Conservation (phyloP, 1,140 invertebrate species). For the Oryctes rhinoceros region DNA sequence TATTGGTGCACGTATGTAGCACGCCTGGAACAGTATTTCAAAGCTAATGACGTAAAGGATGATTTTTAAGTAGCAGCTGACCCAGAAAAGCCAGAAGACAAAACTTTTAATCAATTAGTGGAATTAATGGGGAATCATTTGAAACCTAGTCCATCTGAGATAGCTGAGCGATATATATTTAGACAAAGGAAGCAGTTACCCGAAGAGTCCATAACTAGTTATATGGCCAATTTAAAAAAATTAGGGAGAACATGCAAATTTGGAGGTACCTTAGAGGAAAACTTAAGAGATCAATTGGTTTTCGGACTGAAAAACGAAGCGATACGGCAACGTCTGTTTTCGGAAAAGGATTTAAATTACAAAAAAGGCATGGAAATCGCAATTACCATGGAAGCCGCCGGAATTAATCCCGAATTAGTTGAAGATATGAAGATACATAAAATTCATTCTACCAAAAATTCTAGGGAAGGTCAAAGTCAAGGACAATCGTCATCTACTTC, state of each 20-base stretch:
- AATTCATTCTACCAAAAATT: no score
- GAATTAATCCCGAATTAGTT: no score
- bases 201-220: background rate
- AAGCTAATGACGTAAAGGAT: constrained; percentile 49
- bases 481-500: no score
- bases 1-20: constrained; percentile 51
- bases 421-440: no score
- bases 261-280: constrained; percentile 48
- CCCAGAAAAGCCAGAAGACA: constrained; percentile 50
- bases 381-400: no score
- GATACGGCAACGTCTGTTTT: no score
- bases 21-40: constrained; percentile 52
- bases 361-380: no score
- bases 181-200: constrained; percentile 52
- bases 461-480: no score
- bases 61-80: constrained; percentile 52
- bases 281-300: constrained; percentile 50
- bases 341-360: no score
- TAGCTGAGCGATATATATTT: constrained; percentile 56
- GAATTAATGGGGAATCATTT: no score
- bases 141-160: constrained; percentile 53
- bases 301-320: no score
- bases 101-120: no score
- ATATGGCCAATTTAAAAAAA: constrained; percentile 30
- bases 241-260: constrained; percentile 52